These are phyloP conservation scores for Synanthedon myopaeformis DNA, from an alignment of 2,888 invertebrate genomes.

Conservation along the genomic window DNA sequence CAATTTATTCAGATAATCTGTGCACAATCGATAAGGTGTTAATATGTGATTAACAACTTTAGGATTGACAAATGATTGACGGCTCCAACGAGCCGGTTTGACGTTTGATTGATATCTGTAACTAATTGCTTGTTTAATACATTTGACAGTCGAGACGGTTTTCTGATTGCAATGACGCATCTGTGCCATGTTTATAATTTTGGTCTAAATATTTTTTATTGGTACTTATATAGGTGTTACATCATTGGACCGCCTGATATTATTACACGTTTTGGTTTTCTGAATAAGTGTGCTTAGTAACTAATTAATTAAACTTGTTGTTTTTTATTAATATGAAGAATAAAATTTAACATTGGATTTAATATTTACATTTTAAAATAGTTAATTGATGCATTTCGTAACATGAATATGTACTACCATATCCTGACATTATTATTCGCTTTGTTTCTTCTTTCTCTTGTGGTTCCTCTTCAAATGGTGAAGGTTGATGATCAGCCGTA, in stretches of 20 bases:
- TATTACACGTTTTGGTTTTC: too few species aligned
- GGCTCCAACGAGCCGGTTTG: constrained; percentile 15
- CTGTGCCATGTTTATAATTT: background rate
- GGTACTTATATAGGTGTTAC: background rate
- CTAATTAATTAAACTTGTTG: too few species aligned
- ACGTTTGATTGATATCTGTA: constrained; percentile 24
- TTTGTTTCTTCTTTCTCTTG: too few species aligned
- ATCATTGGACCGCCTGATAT: background rate
- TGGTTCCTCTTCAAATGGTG: too few species aligned
- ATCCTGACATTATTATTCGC: too few species aligned
- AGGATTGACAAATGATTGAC: constrained; percentile 17
- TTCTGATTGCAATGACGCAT: background rate
- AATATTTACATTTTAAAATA: too few species aligned
- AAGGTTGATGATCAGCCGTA: too few species aligned
- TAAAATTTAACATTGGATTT: too few species aligned
- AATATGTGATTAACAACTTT: background rate
- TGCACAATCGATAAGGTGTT: background rate
- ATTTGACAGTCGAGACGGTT: background rate
- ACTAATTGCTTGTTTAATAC: constrained; percentile 14
- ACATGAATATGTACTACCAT: too few species aligned
- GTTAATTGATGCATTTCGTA: too few species aligned
- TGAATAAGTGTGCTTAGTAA: too few species aligned
- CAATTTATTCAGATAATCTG: background rate
- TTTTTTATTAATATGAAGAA: too few species aligned
- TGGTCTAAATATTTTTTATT: background rate